A percentile compares a stretch with the other conserved stretches of the same genome.
These are phyloP conservation scores for Mustelus asterias DNA, from an alignment of 2,113 vertebrate genomes.

Conservation along the genomic window DNA sequence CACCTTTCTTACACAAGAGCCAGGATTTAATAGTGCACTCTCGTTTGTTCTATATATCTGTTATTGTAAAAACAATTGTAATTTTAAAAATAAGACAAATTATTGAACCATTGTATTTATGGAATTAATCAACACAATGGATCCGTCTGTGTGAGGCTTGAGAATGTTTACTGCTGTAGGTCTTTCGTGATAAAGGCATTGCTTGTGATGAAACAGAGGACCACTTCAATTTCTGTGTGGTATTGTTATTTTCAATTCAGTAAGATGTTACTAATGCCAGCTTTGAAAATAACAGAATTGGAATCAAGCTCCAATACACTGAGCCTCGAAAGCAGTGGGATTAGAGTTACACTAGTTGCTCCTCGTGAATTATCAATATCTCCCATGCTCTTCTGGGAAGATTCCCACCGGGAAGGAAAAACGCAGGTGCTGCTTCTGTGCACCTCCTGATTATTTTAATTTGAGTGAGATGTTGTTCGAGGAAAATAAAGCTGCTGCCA, in stretches of 20 bases:
- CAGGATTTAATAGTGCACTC: background rate
- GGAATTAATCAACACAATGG: background rate
- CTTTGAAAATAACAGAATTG: background rate
- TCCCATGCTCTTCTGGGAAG: background rate
- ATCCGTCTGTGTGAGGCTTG: background rate
- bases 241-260: background rate
- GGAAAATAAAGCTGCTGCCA: background rate
- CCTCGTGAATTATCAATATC: background rate
- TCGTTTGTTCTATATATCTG: background rate
- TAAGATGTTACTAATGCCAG: background rate
- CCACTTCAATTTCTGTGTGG: background rate
- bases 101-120: background rate
- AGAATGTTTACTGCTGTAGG: background rate
- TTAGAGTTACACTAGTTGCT: background rate
- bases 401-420: background rate
- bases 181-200: background rate
- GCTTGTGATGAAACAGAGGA: background rate
- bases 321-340: background rate
- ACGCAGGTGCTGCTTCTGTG: background rate
- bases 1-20: background rate
- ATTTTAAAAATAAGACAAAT: background rate
- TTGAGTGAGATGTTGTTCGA: background rate
- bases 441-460: background rate
- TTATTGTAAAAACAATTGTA: background rate
- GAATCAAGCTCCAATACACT: background rate